A percentile compares a stretch with the other conserved stretches of the same genome.
phyloP scores from a whole-genome alignment of 2,113 vertebrate species.

The Poeciliopsis prolifica region DNA sequence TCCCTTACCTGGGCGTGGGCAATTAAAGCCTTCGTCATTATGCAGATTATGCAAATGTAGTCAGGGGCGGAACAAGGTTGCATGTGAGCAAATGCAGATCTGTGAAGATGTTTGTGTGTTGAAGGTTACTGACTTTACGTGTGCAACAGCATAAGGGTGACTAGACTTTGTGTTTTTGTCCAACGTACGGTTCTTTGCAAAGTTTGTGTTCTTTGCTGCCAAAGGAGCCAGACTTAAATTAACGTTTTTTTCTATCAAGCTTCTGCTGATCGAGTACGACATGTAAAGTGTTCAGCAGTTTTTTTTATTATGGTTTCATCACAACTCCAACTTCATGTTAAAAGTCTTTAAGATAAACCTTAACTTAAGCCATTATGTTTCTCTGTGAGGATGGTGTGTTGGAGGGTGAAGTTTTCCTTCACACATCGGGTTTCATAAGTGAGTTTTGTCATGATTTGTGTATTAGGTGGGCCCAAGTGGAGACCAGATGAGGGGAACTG shows the following conservation, averaged over 20 bases:
- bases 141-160: constrained; percentile 37
- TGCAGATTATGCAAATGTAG: constrained; percentile 97
- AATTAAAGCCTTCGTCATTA: constrained; percentile 96
- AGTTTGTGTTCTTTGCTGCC: not conserved
- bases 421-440: not conserved
- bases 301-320: no score
- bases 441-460: not conserved
- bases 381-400: no score
- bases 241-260: not conserved
- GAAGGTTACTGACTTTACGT: constrained; percentile 1
- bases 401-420: no score
- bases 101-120: constrained; percentile 24
- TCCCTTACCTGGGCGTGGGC: constrained; percentile 95
- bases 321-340: no score
- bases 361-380: no score
- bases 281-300: not conserved
- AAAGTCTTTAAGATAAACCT: no score
- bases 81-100: constrained; percentile 69
- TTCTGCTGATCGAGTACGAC: not conserved
- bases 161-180: not conserved
- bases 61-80: constrained; percentile 85
- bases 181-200: not conserved
- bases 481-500: not conserved
- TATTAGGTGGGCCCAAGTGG: not conserved
- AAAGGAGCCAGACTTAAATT: not conserved